Conservation (phyloP, 1,140 invertebrate species). For the Proales similis region DNA sequence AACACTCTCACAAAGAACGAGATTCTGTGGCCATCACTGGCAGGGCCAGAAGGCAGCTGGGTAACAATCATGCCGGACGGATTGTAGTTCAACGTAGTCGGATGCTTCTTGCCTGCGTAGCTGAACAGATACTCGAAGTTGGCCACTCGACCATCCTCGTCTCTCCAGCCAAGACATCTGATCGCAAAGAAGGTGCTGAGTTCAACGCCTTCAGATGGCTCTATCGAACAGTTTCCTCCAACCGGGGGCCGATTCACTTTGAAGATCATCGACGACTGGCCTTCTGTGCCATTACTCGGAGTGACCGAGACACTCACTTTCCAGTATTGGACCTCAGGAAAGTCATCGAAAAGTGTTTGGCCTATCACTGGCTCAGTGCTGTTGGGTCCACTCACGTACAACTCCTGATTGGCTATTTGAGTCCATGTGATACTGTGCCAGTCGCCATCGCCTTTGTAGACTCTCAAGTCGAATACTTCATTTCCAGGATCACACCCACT, state of each 20-base stretch:
- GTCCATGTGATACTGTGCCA: too few relatives aligned
- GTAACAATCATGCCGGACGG: not conserved
- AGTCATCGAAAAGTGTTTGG: not conserved
- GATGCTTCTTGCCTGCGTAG: not conserved
- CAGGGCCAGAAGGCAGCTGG: conserved; percentile 1
- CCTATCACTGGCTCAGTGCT: conserved; percentile 9
- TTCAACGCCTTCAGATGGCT: not conserved
- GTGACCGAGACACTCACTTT: conserved; percentile 6
- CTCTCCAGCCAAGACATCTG: conserved; percentile 11
- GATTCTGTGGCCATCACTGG: not conserved
- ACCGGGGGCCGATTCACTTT: conserved; percentile 22
- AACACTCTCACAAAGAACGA: conserved; percentile 22
- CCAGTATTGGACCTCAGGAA: not conserved
- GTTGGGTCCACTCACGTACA: conserved; percentile 1
- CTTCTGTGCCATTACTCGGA: too few relatives aligned
- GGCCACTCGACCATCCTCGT: conserved; percentile 7
- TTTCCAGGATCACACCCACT: too few relatives aligned
- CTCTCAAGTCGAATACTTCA: too few relatives aligned
- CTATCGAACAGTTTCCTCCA: conserved; percentile 4
- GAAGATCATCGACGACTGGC: not conserved
- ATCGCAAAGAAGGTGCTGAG: conserved; percentile 1
- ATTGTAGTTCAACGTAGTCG: conserved; percentile 5
- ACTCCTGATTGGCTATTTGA: too few relatives aligned
- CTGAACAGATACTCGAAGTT: conserved; percentile 3
- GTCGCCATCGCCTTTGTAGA: too few relatives aligned